Conservation (phyloP, 2,888 invertebrate genomes). For the Cordylochernes scorpioides region DNA sequence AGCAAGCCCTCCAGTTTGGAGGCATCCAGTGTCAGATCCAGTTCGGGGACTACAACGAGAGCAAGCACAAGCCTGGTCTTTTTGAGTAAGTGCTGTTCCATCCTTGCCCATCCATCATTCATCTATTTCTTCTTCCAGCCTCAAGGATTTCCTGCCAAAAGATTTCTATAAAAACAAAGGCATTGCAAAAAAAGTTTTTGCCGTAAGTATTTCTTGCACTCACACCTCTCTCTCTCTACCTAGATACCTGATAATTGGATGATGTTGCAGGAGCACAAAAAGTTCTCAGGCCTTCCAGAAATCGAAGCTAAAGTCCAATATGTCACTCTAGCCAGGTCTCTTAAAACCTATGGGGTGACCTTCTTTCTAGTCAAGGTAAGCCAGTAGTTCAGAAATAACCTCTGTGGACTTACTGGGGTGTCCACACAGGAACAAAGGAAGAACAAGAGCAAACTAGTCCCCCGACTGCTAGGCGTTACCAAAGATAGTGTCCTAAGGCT, state of each 20-base stretch:
- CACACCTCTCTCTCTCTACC: not conserved
- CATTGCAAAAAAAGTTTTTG: slow-evolving; percentile 85
- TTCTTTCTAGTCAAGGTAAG: slow-evolving; percentile 86
- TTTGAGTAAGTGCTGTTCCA: slow-evolving; percentile 49
- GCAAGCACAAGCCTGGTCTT: slow-evolving; percentile 73
- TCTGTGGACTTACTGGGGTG: no score
- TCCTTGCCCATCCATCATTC: no score
- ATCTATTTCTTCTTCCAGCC: slow-evolving; percentile 31
- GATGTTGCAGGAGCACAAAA: slow-evolving; percentile 40
- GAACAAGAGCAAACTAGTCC: slow-evolving; percentile 92
- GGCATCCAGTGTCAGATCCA: slow-evolving; percentile 96
- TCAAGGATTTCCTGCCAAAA: slow-evolving; percentile 85
- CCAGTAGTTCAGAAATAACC: not conserved
- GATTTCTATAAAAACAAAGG: slow-evolving; percentile 82
- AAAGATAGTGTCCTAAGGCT: slow-evolving; percentile 93
- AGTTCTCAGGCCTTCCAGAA: slow-evolving; percentile 49
- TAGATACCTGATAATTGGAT: not conserved
- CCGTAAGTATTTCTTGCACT: slow-evolving; percentile 17
- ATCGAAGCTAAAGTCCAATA: slow-evolving; percentile 91
- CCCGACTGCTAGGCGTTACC: slow-evolving; percentile 82
- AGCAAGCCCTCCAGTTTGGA: slow-evolving; percentile 74
- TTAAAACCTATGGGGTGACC: slow-evolving; percentile 96
- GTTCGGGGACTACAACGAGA: slow-evolving; percentile 77
- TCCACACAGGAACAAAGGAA: slow-evolving; percentile 63
- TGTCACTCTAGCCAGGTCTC: slow-evolving; percentile 72